phyloP scores from a whole-genome alignment of 2,113 vertebrate species.

The Mormyrus lacerda region DNA sequence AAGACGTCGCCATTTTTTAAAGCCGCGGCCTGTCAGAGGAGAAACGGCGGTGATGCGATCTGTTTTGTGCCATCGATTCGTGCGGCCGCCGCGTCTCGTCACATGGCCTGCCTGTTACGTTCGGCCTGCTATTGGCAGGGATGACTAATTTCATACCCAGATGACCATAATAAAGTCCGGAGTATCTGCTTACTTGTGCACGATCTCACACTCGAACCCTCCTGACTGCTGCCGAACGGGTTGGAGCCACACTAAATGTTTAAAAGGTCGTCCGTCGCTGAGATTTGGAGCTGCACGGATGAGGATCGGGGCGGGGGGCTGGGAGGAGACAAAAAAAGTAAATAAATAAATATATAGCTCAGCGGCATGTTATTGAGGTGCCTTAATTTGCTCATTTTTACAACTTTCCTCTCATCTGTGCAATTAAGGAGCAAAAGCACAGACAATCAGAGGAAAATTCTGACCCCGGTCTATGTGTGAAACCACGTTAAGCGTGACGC shows the following conservation, averaged over 20 bases:
- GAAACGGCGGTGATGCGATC: slow-evolving; percentile 65
- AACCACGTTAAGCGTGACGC: slow-evolving; percentile 24
- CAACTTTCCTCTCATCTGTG: slow-evolving; percentile 25
- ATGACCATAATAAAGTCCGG: slow-evolving; percentile 66
- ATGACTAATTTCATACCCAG: slow-evolving; percentile 72
- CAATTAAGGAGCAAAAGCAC: slow-evolving; percentile 28
- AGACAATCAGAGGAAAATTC: slow-evolving; percentile 23
- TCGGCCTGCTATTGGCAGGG: slow-evolving; percentile 58
- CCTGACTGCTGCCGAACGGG: slow-evolving; percentile 57
- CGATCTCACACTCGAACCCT: slow-evolving; percentile 56
- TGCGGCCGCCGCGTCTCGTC: slow-evolving; percentile 56
- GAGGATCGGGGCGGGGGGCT: background rate
- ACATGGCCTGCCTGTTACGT: slow-evolving; percentile 59
- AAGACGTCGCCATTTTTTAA: slow-evolving; percentile 70
- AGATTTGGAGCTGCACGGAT: slow-evolving; percentile 15
- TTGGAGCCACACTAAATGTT: slow-evolving; percentile 60
- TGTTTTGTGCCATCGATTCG: slow-evolving; percentile 68
- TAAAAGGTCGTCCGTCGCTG: slow-evolving; percentile 53
- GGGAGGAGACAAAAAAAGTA: background rate
- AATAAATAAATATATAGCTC: slow-evolving; percentile 28
- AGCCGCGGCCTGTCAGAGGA: slow-evolving; percentile 62
- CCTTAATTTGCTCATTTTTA: slow-evolving; percentile 42
- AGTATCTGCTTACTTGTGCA: slow-evolving; percentile 64
- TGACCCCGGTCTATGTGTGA: slow-evolving; percentile 19
- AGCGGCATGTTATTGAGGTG: slow-evolving; percentile 52